Conservation (phyloP, 2,888 invertebrate genomes). For the Lingula anatina region DNA sequence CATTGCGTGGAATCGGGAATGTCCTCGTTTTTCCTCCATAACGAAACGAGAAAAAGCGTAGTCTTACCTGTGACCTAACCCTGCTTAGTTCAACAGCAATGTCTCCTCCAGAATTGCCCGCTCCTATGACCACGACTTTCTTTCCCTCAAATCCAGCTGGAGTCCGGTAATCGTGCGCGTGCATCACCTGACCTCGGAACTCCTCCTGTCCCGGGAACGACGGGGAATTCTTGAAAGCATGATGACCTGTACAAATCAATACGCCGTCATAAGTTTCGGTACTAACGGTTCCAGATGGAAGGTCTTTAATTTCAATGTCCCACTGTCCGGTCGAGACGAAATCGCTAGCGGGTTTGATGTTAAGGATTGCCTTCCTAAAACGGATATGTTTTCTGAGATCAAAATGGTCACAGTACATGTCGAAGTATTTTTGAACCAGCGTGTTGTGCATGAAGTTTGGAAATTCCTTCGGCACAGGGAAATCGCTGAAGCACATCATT, state of each 20-base stretch:
- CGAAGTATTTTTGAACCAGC: constrained; percentile 40
- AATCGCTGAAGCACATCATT: constrained; percentile 47
- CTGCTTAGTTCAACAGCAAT: constrained; percentile 51
- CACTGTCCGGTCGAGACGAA: constrained; percentile 41
- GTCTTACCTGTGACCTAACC: constrained; percentile 34
- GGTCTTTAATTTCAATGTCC: constrained; percentile 31
- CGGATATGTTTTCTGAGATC: constrained; percentile 31
- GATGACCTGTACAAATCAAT: constrained; percentile 42
- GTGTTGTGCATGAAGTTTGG: constrained; percentile 50
- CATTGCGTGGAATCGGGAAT: no score
- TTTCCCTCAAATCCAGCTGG: constrained; percentile 33
- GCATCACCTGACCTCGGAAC: constrained; percentile 33
- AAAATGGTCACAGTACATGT: constrained; percentile 43
- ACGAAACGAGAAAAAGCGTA: no score
- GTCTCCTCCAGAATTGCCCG: constrained; percentile 56
- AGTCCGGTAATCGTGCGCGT: constrained; percentile 37
- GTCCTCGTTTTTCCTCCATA: no score
- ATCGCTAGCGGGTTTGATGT: constrained; percentile 20
- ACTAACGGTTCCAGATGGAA: constrained; percentile 18
- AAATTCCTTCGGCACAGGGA: constrained; percentile 41
- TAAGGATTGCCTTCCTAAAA: constrained; percentile 29
- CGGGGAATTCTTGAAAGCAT: constrained; percentile 25
- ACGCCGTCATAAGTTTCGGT: constrained; percentile 35
- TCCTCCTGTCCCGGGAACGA: constrained; percentile 24
- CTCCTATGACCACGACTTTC: constrained; percentile 53